These are phyloP conservation scores for Tachysurus vachellii DNA, from an alignment of 2,113 vertebrate species.

Conservation along the genomic window DNA sequence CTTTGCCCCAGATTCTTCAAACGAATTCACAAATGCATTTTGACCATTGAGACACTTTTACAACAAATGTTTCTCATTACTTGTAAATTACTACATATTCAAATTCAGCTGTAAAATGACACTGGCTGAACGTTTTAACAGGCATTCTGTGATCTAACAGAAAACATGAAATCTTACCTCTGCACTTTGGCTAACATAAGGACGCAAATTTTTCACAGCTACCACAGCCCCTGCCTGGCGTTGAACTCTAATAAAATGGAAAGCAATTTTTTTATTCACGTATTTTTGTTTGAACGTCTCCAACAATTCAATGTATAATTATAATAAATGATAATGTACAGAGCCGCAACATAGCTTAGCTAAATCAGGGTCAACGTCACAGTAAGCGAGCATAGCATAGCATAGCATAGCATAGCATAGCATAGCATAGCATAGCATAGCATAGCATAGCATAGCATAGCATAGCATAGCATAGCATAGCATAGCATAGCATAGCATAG, in stretches of 20 bases:
- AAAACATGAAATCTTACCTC: conserved; percentile 60
- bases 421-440: too few species aligned
- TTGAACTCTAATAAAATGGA: conserved; percentile 57
- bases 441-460: too few species aligned
- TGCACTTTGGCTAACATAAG: conserved; percentile 68
- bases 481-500: too few species aligned
- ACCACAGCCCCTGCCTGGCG: conserved; percentile 53
- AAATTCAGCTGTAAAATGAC: neutral
- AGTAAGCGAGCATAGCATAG: neutral
- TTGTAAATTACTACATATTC: neutral
- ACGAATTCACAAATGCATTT: neutral
- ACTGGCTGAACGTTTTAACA: neutral
- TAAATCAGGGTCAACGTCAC: neutral
- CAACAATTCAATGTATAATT: neutral
- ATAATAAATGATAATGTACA: neutral
- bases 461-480: too few species aligned
- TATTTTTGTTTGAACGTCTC: neutral
- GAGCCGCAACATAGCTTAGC: neutral
- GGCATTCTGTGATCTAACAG: neutral
- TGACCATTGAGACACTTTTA: neutral
- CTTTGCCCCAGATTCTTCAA: conserved; percentile 69
- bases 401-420: too few species aligned
- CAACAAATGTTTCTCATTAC: neutral
- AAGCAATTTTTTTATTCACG: neutral
- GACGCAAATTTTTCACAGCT: conserved; percentile 56